A percentile compares a stretch with the other conserved stretches of the same genome.
Evolutionary conservation across 2,797 vertebrate species (phyloP).

Genomic region (Platalea minor): DNA sequence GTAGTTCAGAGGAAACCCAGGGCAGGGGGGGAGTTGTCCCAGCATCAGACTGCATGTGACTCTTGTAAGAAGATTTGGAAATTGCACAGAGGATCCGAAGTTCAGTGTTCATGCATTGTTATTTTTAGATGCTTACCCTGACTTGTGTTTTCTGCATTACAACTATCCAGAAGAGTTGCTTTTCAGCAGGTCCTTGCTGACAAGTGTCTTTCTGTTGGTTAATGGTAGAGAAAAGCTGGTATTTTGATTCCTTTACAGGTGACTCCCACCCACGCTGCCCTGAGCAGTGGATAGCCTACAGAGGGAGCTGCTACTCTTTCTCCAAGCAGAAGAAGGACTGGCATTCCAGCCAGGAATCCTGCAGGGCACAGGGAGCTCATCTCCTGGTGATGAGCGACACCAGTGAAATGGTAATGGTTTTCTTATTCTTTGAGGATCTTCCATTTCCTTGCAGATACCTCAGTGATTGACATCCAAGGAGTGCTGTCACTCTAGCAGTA

Average conservation of each 20-base stretch:
- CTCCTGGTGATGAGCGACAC: neutral
- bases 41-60: neutral
- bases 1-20: neutral
- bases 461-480: neutral
- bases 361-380: neutral
- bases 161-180: neutral
- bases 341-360: constrained; percentile 24
- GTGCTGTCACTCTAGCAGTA: neutral
- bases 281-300: constrained; percentile 39
- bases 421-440: neutral
- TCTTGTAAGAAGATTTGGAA: neutral
- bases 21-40: neutral
- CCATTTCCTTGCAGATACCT: neutral
- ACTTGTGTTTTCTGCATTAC: neutral
- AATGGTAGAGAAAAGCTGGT: neutral
- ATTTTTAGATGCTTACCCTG: neutral
- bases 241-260: neutral
- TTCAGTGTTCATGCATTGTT: neutral
- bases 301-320: constrained; percentile 51
- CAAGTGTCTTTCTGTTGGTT: neutral
- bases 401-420: constrained; percentile 21
- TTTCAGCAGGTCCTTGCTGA: neutral
- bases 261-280: neutral
- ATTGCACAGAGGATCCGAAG: neutral
- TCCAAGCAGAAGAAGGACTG: neutral